Percentiles rank a stretch among this genome's conserved stretches.
Evolutionary conservation across 2,113 vertebrate genomes (phyloP).

Genomic region (Platanista minor): DNA sequence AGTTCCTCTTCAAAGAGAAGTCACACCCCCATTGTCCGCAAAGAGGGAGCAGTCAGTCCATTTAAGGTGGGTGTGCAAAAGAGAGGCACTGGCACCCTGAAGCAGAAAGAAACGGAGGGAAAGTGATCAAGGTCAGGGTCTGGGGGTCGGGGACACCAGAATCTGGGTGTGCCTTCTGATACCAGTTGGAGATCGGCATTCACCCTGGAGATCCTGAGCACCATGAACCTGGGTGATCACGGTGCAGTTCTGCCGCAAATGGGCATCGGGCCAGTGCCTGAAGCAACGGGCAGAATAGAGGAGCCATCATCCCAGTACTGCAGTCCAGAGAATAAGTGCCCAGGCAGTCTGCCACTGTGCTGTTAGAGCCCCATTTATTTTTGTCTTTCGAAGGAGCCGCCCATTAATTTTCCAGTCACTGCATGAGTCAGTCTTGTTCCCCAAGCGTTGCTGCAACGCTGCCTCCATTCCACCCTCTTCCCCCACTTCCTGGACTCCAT

Average conservation of each 20-base stretch:
- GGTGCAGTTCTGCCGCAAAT: neutral
- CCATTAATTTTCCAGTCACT: neutral
- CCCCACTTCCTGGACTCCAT: neutral
- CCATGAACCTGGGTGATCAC: neutral
- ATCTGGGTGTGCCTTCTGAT: neutral
- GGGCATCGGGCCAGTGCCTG: neutral
- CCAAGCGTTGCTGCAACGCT: neutral
- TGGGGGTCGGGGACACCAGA: neutral
- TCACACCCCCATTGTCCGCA: neutral
- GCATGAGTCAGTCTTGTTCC: slow-evolving; percentile 14
- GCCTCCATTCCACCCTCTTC: neutral
- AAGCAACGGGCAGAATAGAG: neutral
- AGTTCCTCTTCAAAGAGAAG: neutral
- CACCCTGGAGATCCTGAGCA: neutral
- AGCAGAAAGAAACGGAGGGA: neutral
- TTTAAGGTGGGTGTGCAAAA: neutral
- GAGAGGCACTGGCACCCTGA: neutral
- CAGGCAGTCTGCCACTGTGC: slow-evolving; percentile 2
- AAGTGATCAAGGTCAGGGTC: neutral
- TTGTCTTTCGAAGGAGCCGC: neutral
- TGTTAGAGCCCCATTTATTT: slow-evolving; percentile 6
- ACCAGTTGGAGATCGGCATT: neutral
- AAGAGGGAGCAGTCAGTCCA: neutral
- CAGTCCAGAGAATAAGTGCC: neutral
- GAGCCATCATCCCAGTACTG: neutral